Evolutionary conservation across 1,140 invertebrate species (phyloP).

Genomic region (Pseudachorutes palmiensis): DNA sequence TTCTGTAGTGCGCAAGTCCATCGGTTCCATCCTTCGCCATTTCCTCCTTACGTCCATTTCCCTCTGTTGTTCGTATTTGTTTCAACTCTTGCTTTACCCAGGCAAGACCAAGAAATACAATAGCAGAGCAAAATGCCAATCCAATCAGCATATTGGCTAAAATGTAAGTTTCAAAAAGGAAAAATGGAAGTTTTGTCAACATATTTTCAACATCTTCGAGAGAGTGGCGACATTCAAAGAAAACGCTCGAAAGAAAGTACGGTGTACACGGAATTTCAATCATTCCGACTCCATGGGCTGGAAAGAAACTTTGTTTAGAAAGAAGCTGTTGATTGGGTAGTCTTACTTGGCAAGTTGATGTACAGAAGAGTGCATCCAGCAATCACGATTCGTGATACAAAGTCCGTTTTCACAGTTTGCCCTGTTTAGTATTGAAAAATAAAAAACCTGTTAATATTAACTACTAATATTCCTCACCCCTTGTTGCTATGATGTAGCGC

Average conservation of each 20-base stretch:
- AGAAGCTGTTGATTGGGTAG: too few species aligned
- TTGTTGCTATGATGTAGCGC: not conserved
- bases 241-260: not conserved
- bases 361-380: too few species aligned
- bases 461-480: not conserved
- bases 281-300: not conserved
- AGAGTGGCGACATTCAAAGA: not conserved
- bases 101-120: conserved; percentile 3
- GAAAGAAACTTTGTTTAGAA: too few species aligned
- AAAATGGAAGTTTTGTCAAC: conserved; percentile 1
- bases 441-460: too few species aligned
- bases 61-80: too few species aligned
- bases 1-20: not conserved
- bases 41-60: too few species aligned
- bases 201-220: not conserved
- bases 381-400: not conserved
- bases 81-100: not conserved
- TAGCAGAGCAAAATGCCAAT: not conserved
- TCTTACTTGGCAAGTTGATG: too few species aligned
- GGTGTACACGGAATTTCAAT: conserved; percentile 11
- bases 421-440: not conserved
- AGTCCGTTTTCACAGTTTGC: not conserved
- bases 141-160: not conserved
- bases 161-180: conserved; percentile 9
- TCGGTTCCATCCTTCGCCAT: not conserved